Evolutionary conservation across 2,113 vertebrate genomes (phyloP), one percentile per base, ranked within the genome.

Genomic region (Myanophis thanlyinensis): DNA sequence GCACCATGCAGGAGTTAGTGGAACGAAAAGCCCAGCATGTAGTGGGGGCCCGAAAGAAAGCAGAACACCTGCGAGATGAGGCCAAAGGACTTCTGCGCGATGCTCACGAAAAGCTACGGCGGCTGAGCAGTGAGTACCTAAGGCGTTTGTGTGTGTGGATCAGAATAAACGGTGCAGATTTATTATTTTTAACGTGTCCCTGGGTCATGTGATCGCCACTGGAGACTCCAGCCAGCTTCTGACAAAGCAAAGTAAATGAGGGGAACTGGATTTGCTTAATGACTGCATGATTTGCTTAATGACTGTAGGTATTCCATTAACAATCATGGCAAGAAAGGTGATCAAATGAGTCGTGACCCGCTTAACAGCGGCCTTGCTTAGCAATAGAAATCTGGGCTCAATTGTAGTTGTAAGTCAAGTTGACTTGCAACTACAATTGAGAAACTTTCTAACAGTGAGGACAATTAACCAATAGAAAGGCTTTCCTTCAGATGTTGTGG

Each of bases 31-130:
- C 98, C 0, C 98, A 98, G 90, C 98, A 97, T 0, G 98, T 98
- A 0, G 97, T 96, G 93, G 98, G 98, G 11, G 99, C 99, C 0
- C 98, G 99, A 96, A 97, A 95, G 25, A 98, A 97, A 95, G 99
- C 99, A 0, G 98, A 99, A 95, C 97, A 93, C 49, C 96, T 99
- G 89, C 97, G 98, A 88, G 98, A 99, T 0, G 98, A 99, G 94
- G 99, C 99, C 0, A 98, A 98, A 0, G 94, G 97, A 47, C 98
- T 99, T 85, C 97, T 99, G 92, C 98, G 91, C 47, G 98, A 99
- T 0, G 98, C 99, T 5, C 98, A 99, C 92, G 96, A 97, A 95
- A 99, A 99, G 94, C 97, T 99, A 54, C 97, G 98, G 95, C 97
- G 97, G 90, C 97, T 99, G 91, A 98, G 98, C 97, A 98, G 99